Conservation (phyloP, 2,797 vertebrate species). For the Brachyalestes nurse region DNA sequence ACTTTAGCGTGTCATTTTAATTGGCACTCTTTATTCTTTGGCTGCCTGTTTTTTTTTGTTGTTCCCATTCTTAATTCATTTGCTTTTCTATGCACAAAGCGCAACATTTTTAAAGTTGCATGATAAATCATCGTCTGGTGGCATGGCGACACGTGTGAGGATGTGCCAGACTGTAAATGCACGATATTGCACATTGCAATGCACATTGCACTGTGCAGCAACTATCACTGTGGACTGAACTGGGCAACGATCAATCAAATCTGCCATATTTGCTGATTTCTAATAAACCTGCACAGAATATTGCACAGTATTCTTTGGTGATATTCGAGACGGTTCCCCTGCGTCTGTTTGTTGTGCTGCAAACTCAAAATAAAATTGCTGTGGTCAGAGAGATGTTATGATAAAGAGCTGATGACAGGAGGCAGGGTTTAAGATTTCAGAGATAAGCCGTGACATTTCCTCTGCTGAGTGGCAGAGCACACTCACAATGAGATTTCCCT, state of each 20-base stretch:
- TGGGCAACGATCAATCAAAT: constrained; percentile 48
- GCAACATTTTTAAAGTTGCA: constrained; percentile 38
- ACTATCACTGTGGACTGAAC: constrained; percentile 32
- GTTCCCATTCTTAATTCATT: constrained; percentile 39
- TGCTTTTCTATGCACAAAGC: constrained; percentile 45
- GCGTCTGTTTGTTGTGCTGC: constrained; percentile 37
- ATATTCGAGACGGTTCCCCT: constrained; percentile 28
- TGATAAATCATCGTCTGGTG: constrained; percentile 48
- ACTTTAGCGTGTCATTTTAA: constrained; percentile 59
- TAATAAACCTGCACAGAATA: constrained; percentile 32
- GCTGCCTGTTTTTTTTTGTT: constrained; percentile 38
- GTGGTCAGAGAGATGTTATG: constrained; percentile 38
- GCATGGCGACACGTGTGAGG: constrained; percentile 30
- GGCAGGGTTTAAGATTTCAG: constrained; percentile 46
- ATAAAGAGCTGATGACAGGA: constrained; percentile 42
- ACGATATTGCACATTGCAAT: constrained; percentile 50
- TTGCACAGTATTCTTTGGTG: constrained; percentile 4
- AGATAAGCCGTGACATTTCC: constrained; percentile 50
- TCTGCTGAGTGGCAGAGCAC: neutral
- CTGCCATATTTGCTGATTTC: constrained; percentile 46
- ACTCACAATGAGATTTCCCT: constrained; percentile 15
- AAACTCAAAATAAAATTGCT: constrained; percentile 40
- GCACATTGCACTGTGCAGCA: constrained; percentile 27
- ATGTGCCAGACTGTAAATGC: constrained; percentile 48
- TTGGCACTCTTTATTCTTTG: constrained; percentile 52